These are phyloP conservation scores for Spea bombifrons DNA, from an alignment of 2,113 vertebrate genomes.

Conservation along the genomic window DNA sequence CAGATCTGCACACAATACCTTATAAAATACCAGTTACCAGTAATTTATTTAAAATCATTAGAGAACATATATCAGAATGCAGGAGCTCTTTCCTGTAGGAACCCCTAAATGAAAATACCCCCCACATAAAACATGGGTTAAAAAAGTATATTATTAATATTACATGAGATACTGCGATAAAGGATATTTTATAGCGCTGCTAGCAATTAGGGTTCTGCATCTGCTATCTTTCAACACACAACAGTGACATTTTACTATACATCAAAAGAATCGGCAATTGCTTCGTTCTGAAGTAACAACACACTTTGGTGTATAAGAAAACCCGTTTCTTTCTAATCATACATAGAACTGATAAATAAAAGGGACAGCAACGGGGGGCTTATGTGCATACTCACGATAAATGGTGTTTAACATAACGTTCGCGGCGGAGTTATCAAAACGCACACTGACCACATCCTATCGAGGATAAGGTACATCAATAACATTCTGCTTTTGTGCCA, in stretches of 20 bases:
- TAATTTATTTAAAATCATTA: too few relatives aligned
- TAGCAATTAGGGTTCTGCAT: background rate
- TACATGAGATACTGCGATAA: too few relatives aligned
- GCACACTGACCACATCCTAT: background rate
- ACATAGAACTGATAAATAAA: background rate
- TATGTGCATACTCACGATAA: background rate
- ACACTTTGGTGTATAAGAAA: background rate
- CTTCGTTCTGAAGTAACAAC: background rate
- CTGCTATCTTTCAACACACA: background rate
- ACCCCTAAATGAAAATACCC: too few relatives aligned
- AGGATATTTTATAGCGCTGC: too few relatives aligned
- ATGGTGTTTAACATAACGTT: background rate
- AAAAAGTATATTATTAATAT: too few relatives aligned
- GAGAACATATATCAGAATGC: too few relatives aligned
- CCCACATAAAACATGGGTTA: too few relatives aligned
- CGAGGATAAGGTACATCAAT: conserved; percentile 2
- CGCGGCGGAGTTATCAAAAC: background rate
- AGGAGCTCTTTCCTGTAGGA: too few relatives aligned
- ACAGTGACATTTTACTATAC: background rate
- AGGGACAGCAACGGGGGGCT: background rate
- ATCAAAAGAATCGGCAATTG: background rate
- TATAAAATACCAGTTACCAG: too few relatives aligned
- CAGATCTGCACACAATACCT: too few relatives aligned
- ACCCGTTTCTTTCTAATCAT: background rate
- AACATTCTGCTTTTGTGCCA: background rate